These are phyloP conservation scores for Herminia tarsipennalis DNA, from an alignment of 2,888 invertebrate genomes.

Conservation along the genomic window DNA sequence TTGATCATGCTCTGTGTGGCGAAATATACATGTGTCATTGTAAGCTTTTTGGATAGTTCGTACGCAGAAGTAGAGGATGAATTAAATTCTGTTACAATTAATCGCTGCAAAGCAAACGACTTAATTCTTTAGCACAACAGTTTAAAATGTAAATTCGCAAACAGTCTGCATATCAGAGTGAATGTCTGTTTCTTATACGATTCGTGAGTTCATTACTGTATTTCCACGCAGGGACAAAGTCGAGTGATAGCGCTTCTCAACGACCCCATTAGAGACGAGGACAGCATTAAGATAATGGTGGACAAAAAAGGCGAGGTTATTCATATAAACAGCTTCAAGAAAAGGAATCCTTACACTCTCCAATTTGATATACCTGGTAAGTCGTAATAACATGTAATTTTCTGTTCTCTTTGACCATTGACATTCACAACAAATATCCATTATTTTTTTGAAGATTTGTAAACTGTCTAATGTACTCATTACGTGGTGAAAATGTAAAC, in stretches of 20 bases:
- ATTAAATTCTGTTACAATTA: no score
- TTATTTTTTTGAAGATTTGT: no score
- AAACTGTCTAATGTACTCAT: no score
- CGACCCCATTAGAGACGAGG: slow-evolving; percentile 91
- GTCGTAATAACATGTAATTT: slow-evolving; percentile 6
- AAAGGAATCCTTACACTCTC: slow-evolving; percentile 93
- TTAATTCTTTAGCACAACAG: slow-evolving; percentile 3
- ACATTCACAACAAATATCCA: neutral
- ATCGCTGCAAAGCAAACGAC: no score
- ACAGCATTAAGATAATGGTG: slow-evolving; percentile 91
- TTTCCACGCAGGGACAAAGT: slow-evolving; percentile 89
- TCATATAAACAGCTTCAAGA: slow-evolving; percentile 90
- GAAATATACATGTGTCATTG: no score
- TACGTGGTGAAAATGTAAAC: no score
- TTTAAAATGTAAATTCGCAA: slow-evolving; percentile 4
- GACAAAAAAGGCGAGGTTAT: slow-evolving; percentile 93
- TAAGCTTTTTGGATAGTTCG: no score
- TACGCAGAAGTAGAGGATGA: no score
- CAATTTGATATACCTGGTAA: slow-evolving; percentile 93
- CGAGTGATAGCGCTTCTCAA: slow-evolving; percentile 92
- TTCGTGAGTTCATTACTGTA: slow-evolving; percentile 35
- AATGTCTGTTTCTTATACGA: slow-evolving; percentile 28
- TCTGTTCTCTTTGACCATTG: neutral
- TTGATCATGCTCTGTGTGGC: no score
- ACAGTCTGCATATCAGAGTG: neutral